Evolutionary conservation across 2,888 invertebrate genomes (phyloP), one percentile per base, ranked within the genome.

Genomic region (Cryptocephalus moraei): DNA sequence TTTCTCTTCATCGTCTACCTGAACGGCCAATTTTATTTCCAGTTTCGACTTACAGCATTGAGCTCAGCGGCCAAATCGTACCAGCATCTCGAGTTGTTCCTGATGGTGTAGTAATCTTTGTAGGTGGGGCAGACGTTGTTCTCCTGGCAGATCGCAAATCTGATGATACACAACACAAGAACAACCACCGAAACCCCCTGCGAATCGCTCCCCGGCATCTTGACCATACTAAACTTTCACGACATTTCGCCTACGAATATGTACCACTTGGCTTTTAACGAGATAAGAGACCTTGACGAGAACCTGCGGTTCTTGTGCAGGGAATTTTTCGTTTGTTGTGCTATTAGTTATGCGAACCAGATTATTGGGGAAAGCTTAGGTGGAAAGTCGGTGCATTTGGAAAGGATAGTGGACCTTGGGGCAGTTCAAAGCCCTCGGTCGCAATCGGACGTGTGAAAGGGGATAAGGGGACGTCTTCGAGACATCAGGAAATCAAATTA

Each of bases 111-210:
- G 52, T 70, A 70, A 56, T 69, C 69, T 45, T 62, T 52, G 45
- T 64, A 64, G 9, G 64, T 67, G 10, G 63, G 64, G 53, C 70
- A 70, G 46, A 68, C 68, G 56, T 70, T 70, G 48, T 65, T 68
- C 43, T 57, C 49, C 33, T 52, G 44, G 40, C 50, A 49, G 31
- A 32, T 11, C 33, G 43, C 53, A 9, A 9, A 14, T 41, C 49
- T 39, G 33, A 50, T 39, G 41, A 49, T 41, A 6, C 22, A 22
- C 31, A 43, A 31, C 33, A 44, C 41, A 6, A 45, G 9, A 41
- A 32, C n/a, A 41, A 34, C 33, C 13, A 43, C 36, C 41, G 40
- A 41, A 48, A 45, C 36, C 32, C 33, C 43, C 43, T 36, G 12
- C 12, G 36, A 36, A 36, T 4, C 22, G 42, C 32, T 42, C 42